Base-by-base conservation (phyloP, 2,888 invertebrate genomes). In the Hydrotaea cyrtoneurina region DNA sequence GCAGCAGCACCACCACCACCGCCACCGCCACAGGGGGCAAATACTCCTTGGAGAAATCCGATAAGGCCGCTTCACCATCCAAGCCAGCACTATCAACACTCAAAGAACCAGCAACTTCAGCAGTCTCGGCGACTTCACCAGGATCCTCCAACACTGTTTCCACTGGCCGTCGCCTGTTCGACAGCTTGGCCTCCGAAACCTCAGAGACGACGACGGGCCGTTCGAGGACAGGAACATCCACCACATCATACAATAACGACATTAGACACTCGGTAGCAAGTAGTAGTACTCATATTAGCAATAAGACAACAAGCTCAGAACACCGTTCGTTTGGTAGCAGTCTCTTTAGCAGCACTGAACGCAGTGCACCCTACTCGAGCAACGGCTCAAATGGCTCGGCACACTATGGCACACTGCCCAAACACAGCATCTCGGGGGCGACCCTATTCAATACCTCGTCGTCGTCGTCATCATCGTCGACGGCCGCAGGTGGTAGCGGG, bases 321-420 rank as follows among this genome's bases (percentile, higher is more conserved):
- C 89, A 89, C 82, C 87, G 87, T 86, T 89, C 89, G 83, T 88
- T 88, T 73, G 89, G 89, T 83, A 89, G 90, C 82, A 90, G 88
- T 83, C 87, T 89, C 76, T 90, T 90, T 36, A 87, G 83, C 39
- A 78, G 83, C 77, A 84, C 83, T 59, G 62, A 59, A 39, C 81
- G 80, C 84, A 76, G 76, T 75, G 80, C 69, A 15, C 72, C 82
- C 80, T 74, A 62, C 50, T 74, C 83, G 10, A 76, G 43, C 64
- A 87, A 88, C 81, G 90, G 90, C 79, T 88, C 88, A 75, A 89
- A 88, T 83, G 87, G 87, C 81, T 88, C 85, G 88, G 86, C 83
- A 88, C 86, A 83, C 86, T 92, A 92, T 86, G 92, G 92, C 53
- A 92, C 92, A 5, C 82, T 92, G 87, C 92, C 92, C 62, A 92